Evolutionary conservation across 2,888 invertebrate genomes (phyloP), one percentile per base, ranked within the genome.

Genomic region (Drosophila greeni): DNA sequence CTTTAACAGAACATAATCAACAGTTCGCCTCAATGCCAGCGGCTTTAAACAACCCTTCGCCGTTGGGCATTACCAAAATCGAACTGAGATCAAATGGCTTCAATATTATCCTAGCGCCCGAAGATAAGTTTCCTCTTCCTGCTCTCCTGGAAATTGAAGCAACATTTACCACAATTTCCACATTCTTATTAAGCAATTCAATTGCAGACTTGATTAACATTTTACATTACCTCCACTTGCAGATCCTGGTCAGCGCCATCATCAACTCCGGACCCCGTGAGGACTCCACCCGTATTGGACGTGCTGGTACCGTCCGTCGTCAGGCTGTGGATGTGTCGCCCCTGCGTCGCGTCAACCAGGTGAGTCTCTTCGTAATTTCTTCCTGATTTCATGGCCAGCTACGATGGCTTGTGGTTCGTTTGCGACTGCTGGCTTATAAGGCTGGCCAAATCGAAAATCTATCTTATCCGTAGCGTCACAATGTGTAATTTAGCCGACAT

Each of bases 241-340:
- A 96, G 93, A 92, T 95, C 81, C 91, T 99, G 72, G 98, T 99
- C 59, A 96, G 97, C 79, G 99, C 99, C 70, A 98, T 99, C 86
- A 99, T 99, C 87, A 99, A 99, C 91, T 97, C 97, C 70, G 99
- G 99, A 24, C 99, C 99, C 51, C 94, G 99, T 88, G 99, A 99
- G 94, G 99, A 99, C 89, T 99, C 99, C 1, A 99, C 99, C 61
- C 96, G 99, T 92, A 99, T 99, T 87, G 99, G 99, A 90, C 96
- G 99, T 87, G 99, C 99, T 74, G 99, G 99, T 92, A 99, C 99
- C 2, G 99, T 99, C n/a, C 94, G 99, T 89, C 94, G 99, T 90
- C 99, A 99, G 89, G 99, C 99, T 83, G 99, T 99, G 76, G 99
- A 99, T 87, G 99, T 99, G 66, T 99, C 99, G 12, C 99, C 99